A percentile compares a stretch with the other conserved stretches of the same genome.
These are phyloP conservation scores for Columba guinea DNA, from an alignment of 2,797 vertebrate genomes.

Conservation along the genomic window DNA sequence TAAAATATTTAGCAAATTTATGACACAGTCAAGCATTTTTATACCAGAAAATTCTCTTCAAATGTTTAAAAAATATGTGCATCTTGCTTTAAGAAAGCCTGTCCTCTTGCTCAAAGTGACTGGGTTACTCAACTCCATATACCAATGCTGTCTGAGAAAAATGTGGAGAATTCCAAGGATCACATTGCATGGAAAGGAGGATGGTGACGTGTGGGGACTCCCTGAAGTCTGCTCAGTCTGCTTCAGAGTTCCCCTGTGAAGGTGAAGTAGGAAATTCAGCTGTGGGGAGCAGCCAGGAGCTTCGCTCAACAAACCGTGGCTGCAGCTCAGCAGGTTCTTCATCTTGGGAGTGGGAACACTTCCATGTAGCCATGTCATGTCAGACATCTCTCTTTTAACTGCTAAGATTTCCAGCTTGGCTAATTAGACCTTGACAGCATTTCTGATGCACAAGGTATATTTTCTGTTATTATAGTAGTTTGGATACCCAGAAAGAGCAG, in stretches of 20 bases:
- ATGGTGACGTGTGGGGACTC: neutral
- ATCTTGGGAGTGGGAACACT: neutral
- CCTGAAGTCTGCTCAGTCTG: neutral
- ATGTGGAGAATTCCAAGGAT: neutral
- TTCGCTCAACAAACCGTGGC: neutral
- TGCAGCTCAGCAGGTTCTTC: neutral
- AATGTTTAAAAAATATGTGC: neutral
- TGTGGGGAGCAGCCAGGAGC: neutral
- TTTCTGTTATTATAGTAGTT: neutral
- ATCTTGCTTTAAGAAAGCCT: neutral
- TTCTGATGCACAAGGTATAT: neutral
- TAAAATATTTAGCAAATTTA: neutral
- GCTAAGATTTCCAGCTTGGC: neutral
- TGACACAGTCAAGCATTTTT: neutral
- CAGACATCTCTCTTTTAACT: neutral
- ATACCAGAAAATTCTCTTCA: neutral
- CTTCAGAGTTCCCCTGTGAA: neutral
- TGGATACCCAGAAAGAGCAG: neutral
- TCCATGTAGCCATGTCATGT: accelerated
- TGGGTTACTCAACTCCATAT: neutral
- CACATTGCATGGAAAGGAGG: neutral
- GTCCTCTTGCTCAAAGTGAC: neutral
- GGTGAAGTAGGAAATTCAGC: neutral
- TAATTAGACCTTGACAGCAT: neutral
- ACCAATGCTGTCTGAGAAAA: neutral